phyloP scores from a whole-genome alignment of 2,888 invertebrate genomes.

The Entomobrya proxima region DNA sequence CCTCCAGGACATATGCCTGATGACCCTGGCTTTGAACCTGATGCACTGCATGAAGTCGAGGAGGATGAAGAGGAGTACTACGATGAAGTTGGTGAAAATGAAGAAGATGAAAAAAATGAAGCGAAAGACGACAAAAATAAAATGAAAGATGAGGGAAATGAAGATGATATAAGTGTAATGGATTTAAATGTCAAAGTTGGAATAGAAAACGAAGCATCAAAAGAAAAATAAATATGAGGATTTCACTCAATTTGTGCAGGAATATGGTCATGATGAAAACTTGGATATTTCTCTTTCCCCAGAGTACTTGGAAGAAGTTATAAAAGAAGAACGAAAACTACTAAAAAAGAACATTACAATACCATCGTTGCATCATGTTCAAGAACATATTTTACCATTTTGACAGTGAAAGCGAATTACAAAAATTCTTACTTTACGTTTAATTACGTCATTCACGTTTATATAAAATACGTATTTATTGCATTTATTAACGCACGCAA shows the following conservation, averaged over 20 bases:
- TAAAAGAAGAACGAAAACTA: slow-evolving; percentile 12
- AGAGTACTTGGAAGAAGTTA: slow-evolving; percentile 55
- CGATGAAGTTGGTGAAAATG: background rate
- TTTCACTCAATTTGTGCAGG: background rate
- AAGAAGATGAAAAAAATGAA: background rate
- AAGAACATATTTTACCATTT: slow-evolving; percentile 47
- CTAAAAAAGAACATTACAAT: background rate
- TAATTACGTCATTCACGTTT: background rate
- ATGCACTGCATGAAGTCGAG: background rate
- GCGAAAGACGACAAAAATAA: no score
- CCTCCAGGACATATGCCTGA: slow-evolving; percentile 60
- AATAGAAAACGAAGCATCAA: background rate
- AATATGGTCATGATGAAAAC: background rate
- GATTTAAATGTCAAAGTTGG: no score
- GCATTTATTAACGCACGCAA: background rate
- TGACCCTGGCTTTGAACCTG: background rate
- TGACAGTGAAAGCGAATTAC: no score
- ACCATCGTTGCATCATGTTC: slow-evolving; percentile 54
- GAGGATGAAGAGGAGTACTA: background rate
- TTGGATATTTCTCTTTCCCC: slow-evolving; percentile 26
- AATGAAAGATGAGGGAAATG: no score
- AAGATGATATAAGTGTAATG: no score
- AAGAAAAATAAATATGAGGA: background rate
- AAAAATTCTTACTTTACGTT: background rate
- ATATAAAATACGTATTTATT: background rate